Evolutionary conservation across 2,113 vertebrate species (phyloP).

Genomic region (Burhinus bistriatus): DNA sequence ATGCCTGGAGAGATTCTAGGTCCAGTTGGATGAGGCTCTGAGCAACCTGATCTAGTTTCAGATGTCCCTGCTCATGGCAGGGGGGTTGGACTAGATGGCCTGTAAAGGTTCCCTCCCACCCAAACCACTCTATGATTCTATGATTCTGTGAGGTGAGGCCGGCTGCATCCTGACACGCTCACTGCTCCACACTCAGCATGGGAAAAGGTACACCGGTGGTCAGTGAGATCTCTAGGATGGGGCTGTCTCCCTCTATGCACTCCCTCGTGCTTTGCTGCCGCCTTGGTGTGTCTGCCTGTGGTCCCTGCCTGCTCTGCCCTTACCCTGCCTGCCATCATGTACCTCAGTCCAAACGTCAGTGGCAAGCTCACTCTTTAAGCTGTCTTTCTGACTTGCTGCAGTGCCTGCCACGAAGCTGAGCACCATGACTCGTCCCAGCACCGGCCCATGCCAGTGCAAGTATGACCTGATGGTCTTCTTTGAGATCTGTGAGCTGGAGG

Average conservation of each 20-base stretch:
- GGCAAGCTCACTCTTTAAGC: not conserved
- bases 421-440: constrained; percentile 82
- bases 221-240: not conserved
- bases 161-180: not conserved
- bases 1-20: not conserved
- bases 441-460: constrained; percentile 92
- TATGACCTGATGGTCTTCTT: constrained; percentile 96
- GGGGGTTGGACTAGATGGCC: not conserved
- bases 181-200: fast-evolving
- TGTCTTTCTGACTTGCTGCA: constrained; percentile 37
- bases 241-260: not conserved
- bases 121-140: not conserved
- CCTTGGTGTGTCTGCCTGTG: fast-evolving
- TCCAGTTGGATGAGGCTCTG: not conserved
- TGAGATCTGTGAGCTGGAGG: constrained; percentile 97
- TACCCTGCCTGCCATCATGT: not conserved
- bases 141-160: not conserved
- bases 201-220: not conserved
- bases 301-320: not conserved
- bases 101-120: not conserved
- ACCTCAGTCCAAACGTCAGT: not conserved
- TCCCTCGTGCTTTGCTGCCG: not conserved
- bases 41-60: not conserved
- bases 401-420: constrained; percentile 97
- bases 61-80: not conserved